Percentiles rank a stretch among this genome's conserved stretches.
phyloP scores from a whole-genome alignment of 1,140 invertebrate genomes.

The Harlomillsia oculata region DNA sequence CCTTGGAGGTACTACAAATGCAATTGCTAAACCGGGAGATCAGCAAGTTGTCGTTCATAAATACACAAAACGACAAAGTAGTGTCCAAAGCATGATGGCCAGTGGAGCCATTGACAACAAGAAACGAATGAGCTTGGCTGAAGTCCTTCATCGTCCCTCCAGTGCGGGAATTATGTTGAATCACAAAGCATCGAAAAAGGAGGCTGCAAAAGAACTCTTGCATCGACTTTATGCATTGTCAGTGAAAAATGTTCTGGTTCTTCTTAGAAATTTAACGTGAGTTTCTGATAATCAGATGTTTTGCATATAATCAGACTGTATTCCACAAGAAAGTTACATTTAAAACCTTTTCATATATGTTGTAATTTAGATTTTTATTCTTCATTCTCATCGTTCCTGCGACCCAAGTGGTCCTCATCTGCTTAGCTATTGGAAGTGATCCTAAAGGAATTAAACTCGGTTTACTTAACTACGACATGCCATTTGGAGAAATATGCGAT shows the following conservation, averaged over 20 bases:
- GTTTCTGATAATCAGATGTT: not conserved
- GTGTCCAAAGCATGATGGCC: not conserved
- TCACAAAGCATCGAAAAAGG: not conserved
- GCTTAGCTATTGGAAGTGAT: constrained; percentile 76
- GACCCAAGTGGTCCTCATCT: constrained; percentile 2
- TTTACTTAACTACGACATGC: constrained; percentile 71
- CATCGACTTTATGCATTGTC: constrained; percentile 22
- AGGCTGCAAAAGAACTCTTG: constrained; percentile 5
- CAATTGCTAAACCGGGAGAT: no score
- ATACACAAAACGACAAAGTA: constrained; percentile 4
- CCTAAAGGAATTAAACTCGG: constrained; percentile 73
- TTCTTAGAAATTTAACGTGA: constrained; percentile 20
- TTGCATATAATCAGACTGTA: not conserved
- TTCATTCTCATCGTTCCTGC: constrained; percentile 83
- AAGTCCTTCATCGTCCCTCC: constrained; percentile 14
- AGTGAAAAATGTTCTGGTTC: constrained; percentile 23
- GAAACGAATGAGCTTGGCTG: constrained; percentile 1
- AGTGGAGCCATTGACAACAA: not conserved
- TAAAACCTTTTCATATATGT: constrained; percentile 35
- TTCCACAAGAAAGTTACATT: no score
- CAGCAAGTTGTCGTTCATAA: not conserved
- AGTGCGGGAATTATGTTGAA: not conserved
- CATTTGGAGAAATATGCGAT: not conserved
- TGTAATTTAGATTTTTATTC: constrained; percentile 75
- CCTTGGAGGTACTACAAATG: no score